phyloP scores from a whole-genome alignment of 2,888 invertebrate species.

The Congeria kusceri region DNA sequence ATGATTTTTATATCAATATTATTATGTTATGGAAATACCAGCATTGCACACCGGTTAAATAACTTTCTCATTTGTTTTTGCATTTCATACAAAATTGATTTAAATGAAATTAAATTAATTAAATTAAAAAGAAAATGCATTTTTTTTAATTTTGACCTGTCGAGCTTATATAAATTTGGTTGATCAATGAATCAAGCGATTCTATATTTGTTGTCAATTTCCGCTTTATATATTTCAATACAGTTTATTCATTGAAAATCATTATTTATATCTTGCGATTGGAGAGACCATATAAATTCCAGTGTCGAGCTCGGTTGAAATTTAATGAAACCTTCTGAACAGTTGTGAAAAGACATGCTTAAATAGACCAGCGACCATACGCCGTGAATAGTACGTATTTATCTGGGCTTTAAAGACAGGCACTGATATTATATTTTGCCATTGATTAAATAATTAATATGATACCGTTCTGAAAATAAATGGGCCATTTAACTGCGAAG shows the following conservation, averaged over 20 bases:
- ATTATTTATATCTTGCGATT: neutral
- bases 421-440: slow-evolving; percentile 2
- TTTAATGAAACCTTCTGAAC: neutral
- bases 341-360: neutral
- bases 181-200: no score
- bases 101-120: no score
- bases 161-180: no score
- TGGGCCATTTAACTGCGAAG: no score
- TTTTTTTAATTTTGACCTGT: no score
- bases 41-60: no score
- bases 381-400: neutral
- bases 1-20: no score
- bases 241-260: neutral
- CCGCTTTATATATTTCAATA: neutral
- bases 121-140: no score
- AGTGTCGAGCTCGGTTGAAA: neutral
- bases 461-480: neutral
- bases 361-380: neutral
- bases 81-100: no score
- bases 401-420: neutral
- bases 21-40: no score
- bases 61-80: no score
- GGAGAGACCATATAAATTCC: neutral
- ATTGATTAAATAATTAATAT: slow-evolving; percentile 7
- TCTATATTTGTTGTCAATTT: no score